These are phyloP conservation scores for Phoenoteleia sp. DNA, from an alignment of 2,888 invertebrate species.

Conservation along the genomic window DNA sequence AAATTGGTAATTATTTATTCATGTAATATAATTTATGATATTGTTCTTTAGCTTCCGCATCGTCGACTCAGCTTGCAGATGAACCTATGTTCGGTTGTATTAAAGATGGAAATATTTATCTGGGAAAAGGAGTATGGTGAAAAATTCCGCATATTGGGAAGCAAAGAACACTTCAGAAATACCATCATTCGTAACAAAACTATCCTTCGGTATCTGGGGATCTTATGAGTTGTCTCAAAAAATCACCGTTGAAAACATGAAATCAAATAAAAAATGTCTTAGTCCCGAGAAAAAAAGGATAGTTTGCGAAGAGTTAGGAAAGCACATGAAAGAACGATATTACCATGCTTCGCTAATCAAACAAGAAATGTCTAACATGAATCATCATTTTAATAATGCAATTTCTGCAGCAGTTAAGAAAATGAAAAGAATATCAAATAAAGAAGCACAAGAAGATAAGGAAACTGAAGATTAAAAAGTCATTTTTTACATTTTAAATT, in stretches of 20 bases:
- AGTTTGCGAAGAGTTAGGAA: background rate
- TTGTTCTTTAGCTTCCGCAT: no score
- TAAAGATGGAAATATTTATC: background rate
- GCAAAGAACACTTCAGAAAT: background rate
- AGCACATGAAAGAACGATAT: background rate
- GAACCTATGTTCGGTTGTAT: no score
- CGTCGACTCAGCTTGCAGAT: no score
- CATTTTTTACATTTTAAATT: no score
- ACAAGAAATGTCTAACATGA: background rate
- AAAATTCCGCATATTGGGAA: background rate
- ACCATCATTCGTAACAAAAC: background rate
- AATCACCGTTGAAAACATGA: background rate
- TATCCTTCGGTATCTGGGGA: background rate
- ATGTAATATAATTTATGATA: no score
- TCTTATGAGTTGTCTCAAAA: background rate
- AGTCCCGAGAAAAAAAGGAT: background rate
- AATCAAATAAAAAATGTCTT: background rate
- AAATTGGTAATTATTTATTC: no score
- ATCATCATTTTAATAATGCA: background rate
- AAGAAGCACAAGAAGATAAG: no score
- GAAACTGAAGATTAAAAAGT: no score
- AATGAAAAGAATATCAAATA: no score
- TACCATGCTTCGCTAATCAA: background rate
- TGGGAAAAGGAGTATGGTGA: background rate
- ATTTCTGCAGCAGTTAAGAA: background rate